phyloP scores from a whole-genome alignment of 2,113 vertebrate genomes.

The Entomyzon cyanotis region DNA sequence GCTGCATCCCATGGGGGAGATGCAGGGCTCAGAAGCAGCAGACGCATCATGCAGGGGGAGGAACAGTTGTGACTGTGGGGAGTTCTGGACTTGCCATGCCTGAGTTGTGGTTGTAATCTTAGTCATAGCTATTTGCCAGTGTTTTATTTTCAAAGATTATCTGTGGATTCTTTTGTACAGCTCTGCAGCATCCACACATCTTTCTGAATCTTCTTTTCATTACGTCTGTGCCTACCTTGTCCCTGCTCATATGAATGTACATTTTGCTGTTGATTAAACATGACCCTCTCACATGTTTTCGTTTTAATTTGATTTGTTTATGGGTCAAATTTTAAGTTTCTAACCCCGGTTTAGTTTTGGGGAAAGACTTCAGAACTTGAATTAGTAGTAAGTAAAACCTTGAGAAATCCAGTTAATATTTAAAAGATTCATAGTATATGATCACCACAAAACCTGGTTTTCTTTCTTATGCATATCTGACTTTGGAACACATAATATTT shows the following conservation, averaged over 20 bases:
- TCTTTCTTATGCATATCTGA: not conserved
- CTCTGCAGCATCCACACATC: not conserved
- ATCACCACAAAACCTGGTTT: not conserved
- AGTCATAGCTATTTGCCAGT: not conserved
- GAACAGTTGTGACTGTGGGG: not conserved
- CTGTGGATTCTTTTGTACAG: not conserved
- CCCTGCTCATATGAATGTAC: not conserved
- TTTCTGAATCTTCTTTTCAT: not conserved
- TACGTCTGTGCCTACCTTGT: not conserved
- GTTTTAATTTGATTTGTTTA: not conserved
- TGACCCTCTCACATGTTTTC: not conserved
- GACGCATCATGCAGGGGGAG: accelerated
- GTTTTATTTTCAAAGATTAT: not conserved
- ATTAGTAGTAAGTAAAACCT: not conserved
- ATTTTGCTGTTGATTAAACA: not conserved
- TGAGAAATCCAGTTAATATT: not conserved
- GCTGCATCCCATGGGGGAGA: not conserved
- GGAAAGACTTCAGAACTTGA: not conserved
- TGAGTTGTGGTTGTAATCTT: not conserved
- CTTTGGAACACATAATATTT: not conserved
- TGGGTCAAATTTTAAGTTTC: not conserved
- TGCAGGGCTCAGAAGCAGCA: not conserved
- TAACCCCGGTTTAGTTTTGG: not conserved
- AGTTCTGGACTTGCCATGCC: not conserved
- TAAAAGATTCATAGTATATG: not conserved